Evolutionary conservation across 2,888 invertebrate species (phyloP), one percentile per base, ranked within the genome.

Genomic region (Schizaphis graminum): DNA sequence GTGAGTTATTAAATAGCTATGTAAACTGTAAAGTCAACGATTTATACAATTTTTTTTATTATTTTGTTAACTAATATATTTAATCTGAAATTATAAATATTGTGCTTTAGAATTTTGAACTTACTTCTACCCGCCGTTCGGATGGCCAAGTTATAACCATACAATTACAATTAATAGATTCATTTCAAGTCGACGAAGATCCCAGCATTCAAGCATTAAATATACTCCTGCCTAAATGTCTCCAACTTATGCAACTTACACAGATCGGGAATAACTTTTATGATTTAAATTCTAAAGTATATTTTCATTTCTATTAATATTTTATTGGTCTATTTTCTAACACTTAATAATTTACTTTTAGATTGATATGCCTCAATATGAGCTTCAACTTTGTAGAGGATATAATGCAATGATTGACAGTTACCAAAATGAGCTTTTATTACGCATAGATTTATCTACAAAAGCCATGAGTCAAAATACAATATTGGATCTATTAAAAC

Each of bases 381-480:
- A 96, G 86, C 95, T 98, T 24, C 97, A 98, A 95, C 96, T 98
- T 0, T 98, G 98, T 98, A 98, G 98, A 0, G 98, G 98, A 0
- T 98, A 98, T 95, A 96, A 97, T 28, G 98, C 98, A 0, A 97
- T 98, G 0, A 98, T 99, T 84, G 97, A 98, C 0, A 98, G 98
- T 95, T 98, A 98, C 95, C 99, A 99, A 95, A 96, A 96, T 0
- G 96, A 97, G 1, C 96, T 99, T 28, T 96, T 99, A 24, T 96
- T 99, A 96, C 97, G 97, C 91, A 96, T 97, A 0, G 98, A 99
- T 95, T 97, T 98, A 0, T 96, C 97, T 0, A 98, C 98, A 95
- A 99, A 99, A 96, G 97, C 98, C 0, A 97, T 99, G 96, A 96
- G 98, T 0, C 96, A 97, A 57, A 98, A 98, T 94, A 98, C 97